Percentiles rank a stretch among this genome's conserved stretches.
Conservation (phyloP, 2,797 vertebrate genomes). For the Okamejei kenojei region DNA sequence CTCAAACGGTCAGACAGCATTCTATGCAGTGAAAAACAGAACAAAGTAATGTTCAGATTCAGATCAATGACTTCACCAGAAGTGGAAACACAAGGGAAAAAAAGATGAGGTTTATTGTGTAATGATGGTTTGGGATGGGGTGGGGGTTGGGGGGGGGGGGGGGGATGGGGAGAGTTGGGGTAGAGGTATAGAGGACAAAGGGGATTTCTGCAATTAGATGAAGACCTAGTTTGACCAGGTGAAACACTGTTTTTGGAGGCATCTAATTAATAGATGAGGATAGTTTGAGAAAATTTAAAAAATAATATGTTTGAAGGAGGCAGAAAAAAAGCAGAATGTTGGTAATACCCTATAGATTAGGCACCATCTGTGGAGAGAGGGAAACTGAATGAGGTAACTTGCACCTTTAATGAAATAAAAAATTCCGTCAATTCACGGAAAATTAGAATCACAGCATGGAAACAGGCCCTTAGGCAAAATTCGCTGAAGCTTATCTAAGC, state of each 20-base stretch:
- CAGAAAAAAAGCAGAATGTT: background rate
- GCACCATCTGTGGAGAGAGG: no score
- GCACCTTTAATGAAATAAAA: no score
- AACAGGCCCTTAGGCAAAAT: no score
- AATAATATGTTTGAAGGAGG: background rate
- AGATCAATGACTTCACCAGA: background rate
- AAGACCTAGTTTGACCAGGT: no score
- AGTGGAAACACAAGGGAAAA: background rate
- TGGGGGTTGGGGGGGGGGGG: background rate
- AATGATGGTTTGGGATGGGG: background rate
- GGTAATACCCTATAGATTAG: background rate
- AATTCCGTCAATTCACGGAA: no score
- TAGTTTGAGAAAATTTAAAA: background rate
- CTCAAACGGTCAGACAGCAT: background rate
- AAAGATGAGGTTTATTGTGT: background rate
- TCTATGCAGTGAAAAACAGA: background rate
- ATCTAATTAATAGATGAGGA: background rate
- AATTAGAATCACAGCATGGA: no score
- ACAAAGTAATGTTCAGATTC: background rate
- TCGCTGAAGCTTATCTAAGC: no score
- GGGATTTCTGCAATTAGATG: no score
- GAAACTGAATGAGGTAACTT: no score
- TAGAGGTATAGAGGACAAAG: no score
- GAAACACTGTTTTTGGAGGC: no score
- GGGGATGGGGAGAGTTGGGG: background rate